Percentiles rank a stretch among this genome's conserved stretches.
Conservation (phyloP, 1,140 invertebrate species). For the Andricus grossulariae region DNA sequence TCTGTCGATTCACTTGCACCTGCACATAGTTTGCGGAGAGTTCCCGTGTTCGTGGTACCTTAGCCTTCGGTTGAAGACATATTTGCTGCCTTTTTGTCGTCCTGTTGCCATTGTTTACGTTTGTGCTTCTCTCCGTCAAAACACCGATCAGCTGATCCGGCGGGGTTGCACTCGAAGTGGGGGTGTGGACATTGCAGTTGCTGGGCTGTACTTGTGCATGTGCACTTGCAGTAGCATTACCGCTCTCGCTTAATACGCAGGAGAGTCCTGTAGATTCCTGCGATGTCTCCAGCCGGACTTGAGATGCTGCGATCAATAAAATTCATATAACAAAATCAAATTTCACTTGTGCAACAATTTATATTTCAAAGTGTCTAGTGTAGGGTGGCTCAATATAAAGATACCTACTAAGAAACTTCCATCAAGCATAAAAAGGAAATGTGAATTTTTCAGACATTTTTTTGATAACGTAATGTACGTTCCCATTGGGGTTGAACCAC, state of each 20-base stretch:
- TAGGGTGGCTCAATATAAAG: too few relatives aligned
- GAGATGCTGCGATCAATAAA: background rate
- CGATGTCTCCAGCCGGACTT: too few relatives aligned
- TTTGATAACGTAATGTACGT: too few relatives aligned
- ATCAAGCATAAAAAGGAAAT: too few relatives aligned
- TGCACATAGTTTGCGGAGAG: constrained; percentile 46
- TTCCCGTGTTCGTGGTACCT: constrained; percentile 47
- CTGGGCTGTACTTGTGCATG: background rate
- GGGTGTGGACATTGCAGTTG: constrained; percentile 26
- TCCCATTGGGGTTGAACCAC: too few relatives aligned
- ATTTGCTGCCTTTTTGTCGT: constrained; percentile 51
- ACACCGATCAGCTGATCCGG: constrained; percentile 56
- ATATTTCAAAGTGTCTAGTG: too few relatives aligned
- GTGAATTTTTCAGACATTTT: too few relatives aligned
- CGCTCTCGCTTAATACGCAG: too few relatives aligned
- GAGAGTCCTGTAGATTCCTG: too few relatives aligned
- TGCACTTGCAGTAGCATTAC: background rate
- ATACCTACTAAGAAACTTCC: too few relatives aligned
- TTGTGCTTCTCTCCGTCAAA: constrained; percentile 52
- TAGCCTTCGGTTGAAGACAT: constrained; percentile 56
- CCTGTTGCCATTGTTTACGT: constrained; percentile 42
- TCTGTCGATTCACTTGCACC: constrained; percentile 51
- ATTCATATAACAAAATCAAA: too few relatives aligned
- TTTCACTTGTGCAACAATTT: too few relatives aligned
- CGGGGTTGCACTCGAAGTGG: constrained; percentile 40